These are phyloP conservation scores for Xylota sylvarum DNA, from an alignment of 2,888 invertebrate species.

Conservation along the genomic window DNA sequence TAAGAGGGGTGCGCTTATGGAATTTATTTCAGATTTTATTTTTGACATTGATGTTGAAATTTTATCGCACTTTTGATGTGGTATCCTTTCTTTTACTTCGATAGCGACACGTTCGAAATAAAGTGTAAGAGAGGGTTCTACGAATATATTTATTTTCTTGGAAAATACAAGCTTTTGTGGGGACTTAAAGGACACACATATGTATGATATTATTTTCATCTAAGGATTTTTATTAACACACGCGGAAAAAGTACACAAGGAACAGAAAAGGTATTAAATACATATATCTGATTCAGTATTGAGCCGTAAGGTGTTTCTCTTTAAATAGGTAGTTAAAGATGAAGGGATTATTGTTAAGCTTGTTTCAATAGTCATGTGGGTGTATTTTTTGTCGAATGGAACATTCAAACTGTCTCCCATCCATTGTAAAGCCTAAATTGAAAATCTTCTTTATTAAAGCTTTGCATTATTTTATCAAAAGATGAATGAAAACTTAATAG, in stretches of 20 bases:
- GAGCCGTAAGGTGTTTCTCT: no score
- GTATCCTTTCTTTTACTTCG: neutral
- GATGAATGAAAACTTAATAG: no score
- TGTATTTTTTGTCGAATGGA: no score
- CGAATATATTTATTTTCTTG: neutral
- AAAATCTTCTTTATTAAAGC: no score
- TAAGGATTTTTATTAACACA: neutral
- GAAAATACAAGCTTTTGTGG: neutral
- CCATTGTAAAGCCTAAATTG: no score
- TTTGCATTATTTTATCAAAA: no score
- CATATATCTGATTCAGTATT: no score
- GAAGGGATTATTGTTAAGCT: no score
- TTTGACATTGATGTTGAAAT: conserved; percentile 20
- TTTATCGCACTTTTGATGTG: conserved; percentile 5
- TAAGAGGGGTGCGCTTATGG: neutral
- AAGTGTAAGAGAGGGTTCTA: neutral
- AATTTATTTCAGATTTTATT: conserved; percentile 16
- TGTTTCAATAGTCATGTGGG: no score
- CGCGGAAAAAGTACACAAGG: neutral
- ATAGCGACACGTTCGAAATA: neutral
- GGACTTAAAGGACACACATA: neutral
- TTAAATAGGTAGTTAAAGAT: no score
- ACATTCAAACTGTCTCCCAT: no score
- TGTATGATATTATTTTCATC: neutral
- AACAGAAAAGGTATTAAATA: no score